Evolutionary conservation across 2,888 invertebrate genomes (phyloP), one percentile per base, ranked within the genome.

Genomic region (Cryptophagus acutangulus): DNA sequence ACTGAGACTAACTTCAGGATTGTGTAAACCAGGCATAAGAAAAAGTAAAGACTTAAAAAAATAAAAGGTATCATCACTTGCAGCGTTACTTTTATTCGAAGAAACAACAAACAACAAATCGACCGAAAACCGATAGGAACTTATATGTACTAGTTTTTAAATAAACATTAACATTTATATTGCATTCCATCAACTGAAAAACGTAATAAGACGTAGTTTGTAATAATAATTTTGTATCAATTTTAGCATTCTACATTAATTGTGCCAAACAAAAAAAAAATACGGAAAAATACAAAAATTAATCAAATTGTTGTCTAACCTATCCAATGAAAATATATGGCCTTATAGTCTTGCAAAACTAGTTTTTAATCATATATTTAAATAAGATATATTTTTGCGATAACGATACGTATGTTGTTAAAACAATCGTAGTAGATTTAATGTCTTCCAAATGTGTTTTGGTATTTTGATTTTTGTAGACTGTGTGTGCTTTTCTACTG

Each of bases 331-430:
- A 61, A 61, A 52, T 59, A 49, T 54, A 65, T 55, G 64, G 66
- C 66, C 66, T 66, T 66, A 64, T 59, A 57, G 58, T 56, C 55
- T 59, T 55, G 57, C 54, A 16, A 9, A 16, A 16, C 16, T 10
- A 15, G 31, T 31, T 31, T 14, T 16, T 15, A 16, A 31, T 31
- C 31, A 16, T 31, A 31, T 15, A 5, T 31, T 31, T 15, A 26
- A 61, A 60, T 59, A 58, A 54, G n/a, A n/a, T 58, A 63, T 62
- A 63, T 62, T 64, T 63, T 63, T 63, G 60, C 59, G 59, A 61
- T 51, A 43, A 55, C 42, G 28, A 34, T 35, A 38, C 40, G 25
- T 40, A 45, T 40, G 40, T 46, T 51, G 52, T 55, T 47, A 51
- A 55, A 31, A 8, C 4, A 12, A 13, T 26, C 10, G 5, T 52